phyloP scores from a whole-genome alignment of 2,797 vertebrate genomes.

The Labeo calbasu region DNA sequence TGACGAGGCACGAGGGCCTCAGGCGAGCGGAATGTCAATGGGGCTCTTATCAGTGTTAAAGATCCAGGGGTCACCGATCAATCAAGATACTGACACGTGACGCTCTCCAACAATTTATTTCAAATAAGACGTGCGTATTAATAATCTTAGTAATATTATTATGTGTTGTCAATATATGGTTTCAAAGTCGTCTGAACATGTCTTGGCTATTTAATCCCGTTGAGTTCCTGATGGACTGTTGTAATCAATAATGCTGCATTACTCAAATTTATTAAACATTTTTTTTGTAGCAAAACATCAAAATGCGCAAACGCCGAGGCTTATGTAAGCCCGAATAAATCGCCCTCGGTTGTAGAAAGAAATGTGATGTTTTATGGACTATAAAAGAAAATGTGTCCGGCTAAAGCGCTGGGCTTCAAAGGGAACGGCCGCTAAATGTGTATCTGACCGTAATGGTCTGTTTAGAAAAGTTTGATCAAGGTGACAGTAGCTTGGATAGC shows the following conservation, averaged over 20 bases:
- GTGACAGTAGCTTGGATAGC: constrained; percentile 62
- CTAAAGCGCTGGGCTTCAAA: constrained; percentile 2
- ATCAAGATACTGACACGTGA: constrained; percentile 80
- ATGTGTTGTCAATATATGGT: not conserved
- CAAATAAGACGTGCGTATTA: constrained; percentile 33
- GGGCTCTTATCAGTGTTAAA: constrained; percentile 72
- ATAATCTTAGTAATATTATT: constrained; percentile 17
- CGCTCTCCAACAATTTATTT: constrained; percentile 74
- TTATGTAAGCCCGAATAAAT: not conserved
- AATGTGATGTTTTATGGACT: constrained; percentile 20
- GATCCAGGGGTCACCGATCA: constrained; percentile 75
- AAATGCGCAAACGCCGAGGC: not conserved
- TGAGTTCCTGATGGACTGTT: not conserved
- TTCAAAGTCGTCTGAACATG: not conserved
- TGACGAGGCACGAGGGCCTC: constrained; percentile 57
- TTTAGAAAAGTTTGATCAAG: constrained; percentile 64
- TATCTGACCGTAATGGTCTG: constrained; percentile 41
- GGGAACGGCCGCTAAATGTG: constrained; percentile 11
- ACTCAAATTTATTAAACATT: not conserved
- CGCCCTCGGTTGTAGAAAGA: not conserved
- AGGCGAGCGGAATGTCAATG: constrained; percentile 71
- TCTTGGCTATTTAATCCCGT: not conserved
- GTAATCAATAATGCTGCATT: not conserved
- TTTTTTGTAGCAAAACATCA: not conserved
- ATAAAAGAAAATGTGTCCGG: not conserved